Evolutionary conservation across 2,888 invertebrate genomes (phyloP), one percentile per base, ranked within the genome.

Genomic region (Harpalus rufipes): DNA sequence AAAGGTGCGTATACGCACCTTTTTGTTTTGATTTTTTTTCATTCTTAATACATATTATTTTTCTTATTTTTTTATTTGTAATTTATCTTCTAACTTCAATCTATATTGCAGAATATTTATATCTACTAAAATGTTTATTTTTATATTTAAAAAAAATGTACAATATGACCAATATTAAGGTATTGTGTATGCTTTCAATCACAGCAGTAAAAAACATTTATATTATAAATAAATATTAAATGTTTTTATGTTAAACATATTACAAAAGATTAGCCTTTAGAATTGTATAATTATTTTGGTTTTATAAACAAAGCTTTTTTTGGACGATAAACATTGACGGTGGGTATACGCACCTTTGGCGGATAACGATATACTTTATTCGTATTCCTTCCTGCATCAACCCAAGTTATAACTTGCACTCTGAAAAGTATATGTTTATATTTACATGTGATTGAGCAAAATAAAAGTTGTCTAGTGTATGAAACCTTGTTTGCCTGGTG

Each of bases 271-370:
- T 56, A 8, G 56, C 56, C 12, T 56, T 56, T 7, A 56, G 56
- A 56, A 0, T 56, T 56, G 12, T 56, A 56, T 6, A 12, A 56
- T 56, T 56, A 12, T 56, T 56, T 56, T 56, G 56, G 56, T 56
- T 56, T 56, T 56, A 56, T 56, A 56, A 56, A 56, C 56, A 56
- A 56, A 3, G 5, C 10, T 56, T 56, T 56, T 56, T 7, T 56
- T 56, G 56, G 56, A 56, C 0, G 56, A 56, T 56, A 56, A 56
- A 56, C 56, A 6, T 10, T 56, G 56, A 56, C 56, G 56, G 56
- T 56, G 56, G 7, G 56, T 56, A 56, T 56, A 56, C 56, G 56
- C 56, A 56, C 56, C 56, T 56, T 56, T 56, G 56, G 56, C 56
- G 2, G 56, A 56, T 5, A 56, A 56, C 56, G 56, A n/a, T 56